Conservation (phyloP, 2,113 vertebrate species). For the Cynocephalus volans region DNA sequence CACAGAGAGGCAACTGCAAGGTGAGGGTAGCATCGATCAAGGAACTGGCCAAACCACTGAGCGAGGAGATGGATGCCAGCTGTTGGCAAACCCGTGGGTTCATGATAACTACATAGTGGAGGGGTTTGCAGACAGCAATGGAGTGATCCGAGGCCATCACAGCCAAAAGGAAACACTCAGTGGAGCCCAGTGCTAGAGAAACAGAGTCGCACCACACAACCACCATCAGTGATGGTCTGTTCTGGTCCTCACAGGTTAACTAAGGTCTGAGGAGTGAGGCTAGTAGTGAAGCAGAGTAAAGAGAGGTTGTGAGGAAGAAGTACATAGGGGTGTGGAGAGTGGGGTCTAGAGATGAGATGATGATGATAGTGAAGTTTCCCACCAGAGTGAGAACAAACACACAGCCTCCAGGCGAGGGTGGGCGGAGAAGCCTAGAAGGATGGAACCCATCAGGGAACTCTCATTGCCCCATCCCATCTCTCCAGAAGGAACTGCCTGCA, state of each 20-base stretch:
- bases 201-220: slow-evolving; percentile 61
- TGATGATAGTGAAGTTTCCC: slow-evolving; percentile 54
- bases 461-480: not conserved
- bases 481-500: not conserved
- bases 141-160: slow-evolving; percentile 63
- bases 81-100: not conserved
- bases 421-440: slow-evolving; percentile 73
- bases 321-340: slow-evolving; percentile 35
- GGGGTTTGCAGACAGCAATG: slow-evolving; percentile 42
- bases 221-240: slow-evolving; percentile 35
- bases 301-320: slow-evolving; percentile 50
- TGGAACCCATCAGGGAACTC: not conserved
- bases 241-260: not conserved
- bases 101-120: slow-evolving; percentile 31
- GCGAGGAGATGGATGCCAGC: not conserved
- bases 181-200: slow-evolving; percentile 49
- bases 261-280: slow-evolving; percentile 53
- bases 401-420: slow-evolving; percentile 45
- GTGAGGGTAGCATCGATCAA: slow-evolving; percentile 37
- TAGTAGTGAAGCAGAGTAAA: slow-evolving; percentile 53
- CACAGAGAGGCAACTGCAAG: slow-evolving; percentile 36
- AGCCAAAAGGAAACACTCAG: slow-evolving; percentile 52
- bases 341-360: not conserved
- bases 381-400: slow-evolving; percentile 23
- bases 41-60: slow-evolving; percentile 17